phyloP scores from a whole-genome alignment of 2,797 vertebrate genomes.

The Steatocranus sp. region DNA sequence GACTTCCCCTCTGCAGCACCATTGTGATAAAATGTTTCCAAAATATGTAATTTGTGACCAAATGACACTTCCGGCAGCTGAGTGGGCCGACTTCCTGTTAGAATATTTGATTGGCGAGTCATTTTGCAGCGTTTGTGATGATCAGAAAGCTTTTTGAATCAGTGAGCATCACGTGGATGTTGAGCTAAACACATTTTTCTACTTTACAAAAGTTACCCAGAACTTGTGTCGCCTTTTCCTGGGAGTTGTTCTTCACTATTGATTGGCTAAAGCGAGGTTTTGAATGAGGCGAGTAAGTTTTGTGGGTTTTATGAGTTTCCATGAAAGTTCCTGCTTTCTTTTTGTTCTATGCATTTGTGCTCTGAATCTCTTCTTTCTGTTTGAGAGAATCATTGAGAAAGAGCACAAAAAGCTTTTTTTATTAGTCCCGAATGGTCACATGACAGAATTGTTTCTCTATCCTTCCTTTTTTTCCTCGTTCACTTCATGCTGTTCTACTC shows the following conservation, averaged over 20 bases:
- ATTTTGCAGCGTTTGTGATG: neutral
- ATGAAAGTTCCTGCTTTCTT: neutral
- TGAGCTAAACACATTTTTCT: neutral
- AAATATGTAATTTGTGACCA: neutral
- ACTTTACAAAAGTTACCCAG: neutral
- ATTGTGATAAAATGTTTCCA: neutral
- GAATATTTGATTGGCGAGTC: rapidly evolving
- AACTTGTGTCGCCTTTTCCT: rapidly evolving
- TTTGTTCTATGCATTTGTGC: neutral
- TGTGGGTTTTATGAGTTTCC: neutral
- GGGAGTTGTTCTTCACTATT: neutral
- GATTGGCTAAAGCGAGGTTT: neutral
- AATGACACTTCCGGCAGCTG: rapidly evolving
- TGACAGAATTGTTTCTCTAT: neutral
- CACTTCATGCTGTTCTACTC: rapidly evolving
- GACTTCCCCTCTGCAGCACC: rapidly evolving
- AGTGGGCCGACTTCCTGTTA: neutral
- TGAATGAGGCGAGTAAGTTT: rapidly evolving
- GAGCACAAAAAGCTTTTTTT: neutral
- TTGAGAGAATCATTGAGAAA: neutral
- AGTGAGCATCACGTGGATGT: neutral
- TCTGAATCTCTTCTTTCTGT: neutral
- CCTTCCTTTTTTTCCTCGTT: rapidly evolving
- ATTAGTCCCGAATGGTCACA: neutral
- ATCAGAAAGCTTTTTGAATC: neutral